phyloP scores from a whole-genome alignment of 1,140 invertebrate species.

The Globodera ellingtonae region DNA sequence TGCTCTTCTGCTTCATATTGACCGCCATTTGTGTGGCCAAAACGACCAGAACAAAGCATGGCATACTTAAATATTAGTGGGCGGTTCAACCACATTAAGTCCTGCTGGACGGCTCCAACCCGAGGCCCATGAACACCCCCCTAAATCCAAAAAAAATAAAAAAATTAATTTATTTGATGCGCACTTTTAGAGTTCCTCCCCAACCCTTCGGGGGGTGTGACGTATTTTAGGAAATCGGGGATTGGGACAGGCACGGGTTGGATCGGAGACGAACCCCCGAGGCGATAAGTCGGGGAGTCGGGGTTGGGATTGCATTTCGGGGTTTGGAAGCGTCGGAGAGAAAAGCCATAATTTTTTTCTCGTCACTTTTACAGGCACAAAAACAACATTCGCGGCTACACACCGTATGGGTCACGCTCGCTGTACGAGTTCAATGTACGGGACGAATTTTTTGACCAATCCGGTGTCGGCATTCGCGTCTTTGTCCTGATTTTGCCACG shows the following conservation, averaged over 20 bases:
- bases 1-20: constrained; percentile 43
- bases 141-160: neutral
- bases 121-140: neutral
- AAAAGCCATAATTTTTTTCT: neutral
- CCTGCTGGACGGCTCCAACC: neutral
- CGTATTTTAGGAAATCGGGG: no score
- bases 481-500: constrained; percentile 38
- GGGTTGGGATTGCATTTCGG: no score
- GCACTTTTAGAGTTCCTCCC: neutral
- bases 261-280: no score
- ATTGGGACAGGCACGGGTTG: no score
- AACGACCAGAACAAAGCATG: constrained; percentile 43
- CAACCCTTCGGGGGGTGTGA: neutral
- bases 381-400: constrained; percentile 46
- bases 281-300: no score
- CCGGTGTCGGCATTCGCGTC: constrained; percentile 25
- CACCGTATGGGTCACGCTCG: constrained; percentile 46
- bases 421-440: constrained; percentile 43
- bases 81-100: neutral
- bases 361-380: constrained; percentile 21
- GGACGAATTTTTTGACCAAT: constrained; percentile 50
- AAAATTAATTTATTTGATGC: neutral
- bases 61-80: neutral
- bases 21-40: constrained; percentile 41
- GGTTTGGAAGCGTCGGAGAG: no score